Evolutionary conservation across 1,140 invertebrate genomes (phyloP).

Genomic region (Patella vulgata): DNA sequence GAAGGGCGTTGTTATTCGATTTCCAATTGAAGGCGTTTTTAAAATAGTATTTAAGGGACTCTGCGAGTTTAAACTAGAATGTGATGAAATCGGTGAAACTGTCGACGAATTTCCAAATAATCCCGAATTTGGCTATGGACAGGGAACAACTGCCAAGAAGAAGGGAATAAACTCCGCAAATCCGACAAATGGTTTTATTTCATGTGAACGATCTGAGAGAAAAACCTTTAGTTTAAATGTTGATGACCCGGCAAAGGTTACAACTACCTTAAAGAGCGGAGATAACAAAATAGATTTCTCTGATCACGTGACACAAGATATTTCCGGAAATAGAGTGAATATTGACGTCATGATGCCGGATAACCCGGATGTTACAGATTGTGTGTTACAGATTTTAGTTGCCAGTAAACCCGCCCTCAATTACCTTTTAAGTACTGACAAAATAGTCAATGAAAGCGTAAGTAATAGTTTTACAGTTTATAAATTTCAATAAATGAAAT

Average conservation of each 20-base stretch:
- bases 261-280: background rate
- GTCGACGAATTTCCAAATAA: background rate
- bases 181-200: background rate
- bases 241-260: background rate
- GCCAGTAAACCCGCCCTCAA: background rate
- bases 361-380: background rate
- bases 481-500: no score
- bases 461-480: no score
- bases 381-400: background rate
- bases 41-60: conserved; percentile 22
- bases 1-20: conserved; percentile 18
- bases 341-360: conserved; percentile 14
- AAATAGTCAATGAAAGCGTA: background rate
- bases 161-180: background rate
- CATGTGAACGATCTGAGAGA: no score
- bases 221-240: background rate
- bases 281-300: background rate
- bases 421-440: background rate
- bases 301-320: background rate
- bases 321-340: background rate
- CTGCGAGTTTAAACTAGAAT: conserved; percentile 12
- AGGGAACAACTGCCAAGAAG: background rate
- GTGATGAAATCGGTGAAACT: conserved; percentile 5
- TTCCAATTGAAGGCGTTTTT: conserved; percentile 21
- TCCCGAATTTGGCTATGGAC: conserved; percentile 5